Base-by-base conservation (phyloP, 1,140 invertebrate species). In the Ericerus pela region DNA sequence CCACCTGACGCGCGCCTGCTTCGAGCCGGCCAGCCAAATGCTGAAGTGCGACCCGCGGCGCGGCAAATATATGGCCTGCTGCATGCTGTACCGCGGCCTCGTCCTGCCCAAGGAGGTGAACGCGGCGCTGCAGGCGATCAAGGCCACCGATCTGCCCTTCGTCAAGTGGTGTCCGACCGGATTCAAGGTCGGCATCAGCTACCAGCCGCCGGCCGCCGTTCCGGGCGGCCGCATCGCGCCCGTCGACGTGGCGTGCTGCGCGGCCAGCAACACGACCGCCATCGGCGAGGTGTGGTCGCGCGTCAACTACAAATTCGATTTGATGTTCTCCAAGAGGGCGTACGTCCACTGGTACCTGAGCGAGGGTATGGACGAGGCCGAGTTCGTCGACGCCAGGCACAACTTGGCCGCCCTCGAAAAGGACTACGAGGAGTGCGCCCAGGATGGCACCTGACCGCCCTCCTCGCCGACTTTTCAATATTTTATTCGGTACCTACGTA, bases 321-420 rank as follows among this genome's bases (percentile, higher is more conserved):
- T 87, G 53, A 87, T 77, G 84, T 86, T 84, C 71, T 79, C 81
- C 66, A 88, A 88, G 74, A 73, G 83, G 59, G 85, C 85, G 37
- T 88, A 88, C 65, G 82, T 88, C 20, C 85, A 88, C 66, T 89
- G 85, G 84, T 85, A 84, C 65, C 82, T 87, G 20, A 82, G 83
- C 58, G 85, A 89, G 74, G 84, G 85, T 66, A 60, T 61, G 60
- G 60, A 61, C 12, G 59, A 61, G 22, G 8, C 30, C 0, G 60
- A 60, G 38, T 61, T 61, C 51, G 30, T 12, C 1, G 51, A 54
- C 16, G 58, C 60, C 12, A 51, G 58, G 5, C 14, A 41, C 14
- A 41, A 41, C 20, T 18, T 41, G 4, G 37, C 37, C 6, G 37
- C 37, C 4, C 20, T 41, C 6, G 37, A 41, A 18, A 41, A 41